Conservation (phyloP, 2,888 invertebrate genomes). For the Helicoverpa assulta region DNA sequence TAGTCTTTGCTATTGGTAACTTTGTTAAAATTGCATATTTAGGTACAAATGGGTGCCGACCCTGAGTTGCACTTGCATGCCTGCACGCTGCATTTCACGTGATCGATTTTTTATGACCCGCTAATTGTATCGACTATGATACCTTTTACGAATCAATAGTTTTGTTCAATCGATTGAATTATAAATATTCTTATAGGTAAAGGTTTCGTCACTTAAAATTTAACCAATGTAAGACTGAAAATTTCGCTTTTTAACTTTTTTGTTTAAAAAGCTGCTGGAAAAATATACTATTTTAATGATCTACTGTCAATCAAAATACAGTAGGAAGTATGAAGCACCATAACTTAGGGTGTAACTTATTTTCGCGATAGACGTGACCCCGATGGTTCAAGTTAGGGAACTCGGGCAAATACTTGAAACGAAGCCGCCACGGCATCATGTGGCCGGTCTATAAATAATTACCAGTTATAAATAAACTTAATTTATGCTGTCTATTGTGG, state of each 20-base stretch:
- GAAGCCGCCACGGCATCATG: conserved; percentile 17
- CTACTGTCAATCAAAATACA: conserved; percentile 2
- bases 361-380: conserved; percentile 25
- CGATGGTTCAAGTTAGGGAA: conserved; percentile 27
- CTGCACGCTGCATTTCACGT: conserved; percentile 38
- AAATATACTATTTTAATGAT: neutral
- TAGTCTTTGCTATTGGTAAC: neutral
- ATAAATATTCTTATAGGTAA: no score
- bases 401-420: conserved; percentile 20
- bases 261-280: no score
- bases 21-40: conserved; percentile 5
- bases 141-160: conserved; percentile 32
- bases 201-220: no score
- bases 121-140: conserved; percentile 47
- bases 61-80: conserved; percentile 42
- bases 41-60: conserved; percentile 16
- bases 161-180: neutral
- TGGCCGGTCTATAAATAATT: conserved; percentile 14
- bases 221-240: no score
- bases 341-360: conserved; percentile 39
- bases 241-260: no score
- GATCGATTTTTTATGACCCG: conserved; percentile 43
- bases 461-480: conserved; percentile 22
- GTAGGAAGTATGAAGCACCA: conserved; percentile 19
- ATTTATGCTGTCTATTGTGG: conserved; percentile 25